phyloP scores from a whole-genome alignment of 1,140 invertebrate genomes.

The Drosophila arawakana region DNA sequence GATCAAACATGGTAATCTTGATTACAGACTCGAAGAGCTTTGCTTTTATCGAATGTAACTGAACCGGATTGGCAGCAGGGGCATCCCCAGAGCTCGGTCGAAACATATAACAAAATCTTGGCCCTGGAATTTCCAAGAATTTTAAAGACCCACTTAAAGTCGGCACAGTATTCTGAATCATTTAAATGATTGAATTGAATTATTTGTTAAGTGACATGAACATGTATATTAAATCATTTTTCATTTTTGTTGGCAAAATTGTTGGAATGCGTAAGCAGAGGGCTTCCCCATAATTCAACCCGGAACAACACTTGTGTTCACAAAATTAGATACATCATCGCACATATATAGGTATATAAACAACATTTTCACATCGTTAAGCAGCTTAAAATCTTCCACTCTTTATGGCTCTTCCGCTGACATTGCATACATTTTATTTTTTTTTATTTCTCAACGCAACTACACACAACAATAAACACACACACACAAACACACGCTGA shows the following conservation, averaged over 20 bases:
- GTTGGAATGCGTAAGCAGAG: not conserved
- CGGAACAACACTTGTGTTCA: slow-evolving; percentile 1
- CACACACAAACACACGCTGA: too few relatives aligned
- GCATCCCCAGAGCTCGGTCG: slow-evolving; percentile 17
- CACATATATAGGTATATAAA: not conserved
- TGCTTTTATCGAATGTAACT: not conserved
- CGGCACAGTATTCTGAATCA: too few relatives aligned
- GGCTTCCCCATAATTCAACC: slow-evolving; percentile 6
- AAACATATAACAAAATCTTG: slow-evolving; percentile 7
- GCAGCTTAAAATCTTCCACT: slow-evolving; percentile 46
- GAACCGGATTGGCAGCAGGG: slow-evolving; percentile 30
- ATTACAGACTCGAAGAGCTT: not conserved
- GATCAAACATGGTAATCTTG: slow-evolving; percentile 15
- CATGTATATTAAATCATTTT: too few relatives aligned
- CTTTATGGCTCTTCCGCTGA: slow-evolving; percentile 3
- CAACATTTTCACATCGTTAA: slow-evolving; percentile 40
- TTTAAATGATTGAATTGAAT: too few relatives aligned
- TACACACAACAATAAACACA: slow-evolving; percentile 23
- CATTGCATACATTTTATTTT: not conserved
- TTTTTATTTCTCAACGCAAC: slow-evolving; percentile 36
- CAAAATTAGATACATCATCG: slow-evolving; percentile 19
- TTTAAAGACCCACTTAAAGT: slow-evolving; percentile 1
- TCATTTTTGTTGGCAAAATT: not conserved
- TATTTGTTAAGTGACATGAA: too few relatives aligned
- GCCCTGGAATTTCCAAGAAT: slow-evolving; percentile 29